These are phyloP conservation scores for Cossypha caffra DNA, from an alignment of 2,797 vertebrate genomes.

Conservation along the genomic window DNA sequence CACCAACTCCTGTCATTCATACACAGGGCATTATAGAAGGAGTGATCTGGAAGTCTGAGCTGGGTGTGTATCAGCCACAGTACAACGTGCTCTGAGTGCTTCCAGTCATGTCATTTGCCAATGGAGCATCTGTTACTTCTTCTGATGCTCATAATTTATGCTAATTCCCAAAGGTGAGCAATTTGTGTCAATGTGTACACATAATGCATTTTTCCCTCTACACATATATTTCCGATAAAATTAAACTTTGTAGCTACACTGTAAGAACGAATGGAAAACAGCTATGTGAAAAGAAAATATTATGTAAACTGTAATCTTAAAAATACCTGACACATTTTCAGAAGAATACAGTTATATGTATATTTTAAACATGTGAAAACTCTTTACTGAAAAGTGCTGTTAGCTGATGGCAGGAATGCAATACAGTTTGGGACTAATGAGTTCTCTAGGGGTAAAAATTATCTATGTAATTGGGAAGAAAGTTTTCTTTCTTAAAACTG, in stretches of 20 bases:
- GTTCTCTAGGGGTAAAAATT: constrained; percentile 10
- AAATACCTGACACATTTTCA: neutral
- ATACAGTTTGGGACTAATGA: neutral
- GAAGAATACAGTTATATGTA: neutral
- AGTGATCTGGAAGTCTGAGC: neutral
- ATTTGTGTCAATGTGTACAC: neutral
- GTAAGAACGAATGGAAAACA: neutral
- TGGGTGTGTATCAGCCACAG: neutral
- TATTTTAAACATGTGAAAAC: neutral
- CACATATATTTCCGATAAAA: neutral
- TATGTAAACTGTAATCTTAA: neutral
- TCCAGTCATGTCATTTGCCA: neutral
- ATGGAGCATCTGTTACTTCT: neutral
- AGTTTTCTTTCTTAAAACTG: constrained; percentile 37
- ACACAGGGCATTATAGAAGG: neutral
- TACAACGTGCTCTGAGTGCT: neutral
- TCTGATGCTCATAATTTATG: neutral
- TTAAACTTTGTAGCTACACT: neutral
- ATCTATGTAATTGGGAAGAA: constrained; percentile 40
- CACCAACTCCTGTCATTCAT: neutral
- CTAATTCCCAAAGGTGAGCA: neutral
- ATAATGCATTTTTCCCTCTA: neutral
- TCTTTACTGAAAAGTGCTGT: neutral
- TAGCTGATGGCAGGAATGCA: neutral
- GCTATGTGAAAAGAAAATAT: neutral